These are phyloP conservation scores for Flexamia atlantica DNA, from an alignment of 2,888 invertebrate species.

Conservation along the genomic window DNA sequence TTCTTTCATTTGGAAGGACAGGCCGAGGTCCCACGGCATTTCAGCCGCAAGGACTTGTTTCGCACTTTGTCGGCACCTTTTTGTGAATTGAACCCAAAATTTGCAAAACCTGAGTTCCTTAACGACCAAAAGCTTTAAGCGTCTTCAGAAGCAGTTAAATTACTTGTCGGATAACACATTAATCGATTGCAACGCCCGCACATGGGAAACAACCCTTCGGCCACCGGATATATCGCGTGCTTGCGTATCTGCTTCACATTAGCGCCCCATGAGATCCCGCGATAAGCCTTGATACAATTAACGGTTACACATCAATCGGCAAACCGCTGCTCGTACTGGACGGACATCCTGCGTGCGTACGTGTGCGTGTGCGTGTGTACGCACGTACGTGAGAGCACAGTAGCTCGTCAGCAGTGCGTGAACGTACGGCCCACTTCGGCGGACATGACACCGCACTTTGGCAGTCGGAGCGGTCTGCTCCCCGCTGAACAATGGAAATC, in stretches of 20 bases:
- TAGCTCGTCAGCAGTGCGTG: neutral
- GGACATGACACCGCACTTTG: conserved; percentile 9
- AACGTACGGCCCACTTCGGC: conserved; percentile 18
- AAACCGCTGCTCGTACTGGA: neutral
- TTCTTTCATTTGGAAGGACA: no score
- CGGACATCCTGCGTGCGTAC: conserved; percentile 29
- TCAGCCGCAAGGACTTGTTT: no score
- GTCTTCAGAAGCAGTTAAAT: no score
- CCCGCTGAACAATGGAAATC: conserved; percentile 2
- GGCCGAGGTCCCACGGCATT: no score
- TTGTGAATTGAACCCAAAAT: no score
- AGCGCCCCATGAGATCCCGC: neutral
- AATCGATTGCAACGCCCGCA: neutral
- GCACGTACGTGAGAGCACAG: no score
- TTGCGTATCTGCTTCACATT: neutral
- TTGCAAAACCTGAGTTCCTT: no score
- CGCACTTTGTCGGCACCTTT: no score
- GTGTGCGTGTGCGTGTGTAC: conserved; percentile 1
- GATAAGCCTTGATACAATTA: conserved; percentile 17
- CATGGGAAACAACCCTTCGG: neutral
- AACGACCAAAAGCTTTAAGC: no score
- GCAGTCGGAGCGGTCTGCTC: neutral
- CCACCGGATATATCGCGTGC: neutral
- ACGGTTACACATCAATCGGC: neutral
- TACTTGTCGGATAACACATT: no score